Conservation (phyloP, 2,888 invertebrate genomes). For the Zelleria hepariella region DNA sequence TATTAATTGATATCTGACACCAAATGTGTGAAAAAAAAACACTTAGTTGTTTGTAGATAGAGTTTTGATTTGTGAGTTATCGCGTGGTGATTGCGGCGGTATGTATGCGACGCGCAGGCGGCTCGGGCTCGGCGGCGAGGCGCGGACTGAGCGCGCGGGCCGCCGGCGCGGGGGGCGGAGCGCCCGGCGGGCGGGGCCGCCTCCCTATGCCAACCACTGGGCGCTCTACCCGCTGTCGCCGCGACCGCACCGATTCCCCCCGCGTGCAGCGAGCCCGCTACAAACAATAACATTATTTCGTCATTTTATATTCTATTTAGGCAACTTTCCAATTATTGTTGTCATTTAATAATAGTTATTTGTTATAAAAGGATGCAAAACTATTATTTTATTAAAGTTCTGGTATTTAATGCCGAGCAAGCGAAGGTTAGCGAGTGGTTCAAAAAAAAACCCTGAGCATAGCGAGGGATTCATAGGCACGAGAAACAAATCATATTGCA, state of each 20-base stretch:
- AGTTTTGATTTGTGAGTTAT: not conserved
- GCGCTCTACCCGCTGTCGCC: slow-evolving; percentile 57
- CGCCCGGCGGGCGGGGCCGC: slow-evolving; percentile 26
- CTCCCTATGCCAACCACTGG: slow-evolving; percentile 46
- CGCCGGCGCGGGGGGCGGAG: slow-evolving; percentile 27
- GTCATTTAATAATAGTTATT: not conserved
- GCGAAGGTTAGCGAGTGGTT: too few relatives aligned
- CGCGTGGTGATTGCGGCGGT: slow-evolving; percentile 9
- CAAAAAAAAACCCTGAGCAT: too few relatives aligned
- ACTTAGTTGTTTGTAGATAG: not conserved
- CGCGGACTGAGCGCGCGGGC: slow-evolving; percentile 27
- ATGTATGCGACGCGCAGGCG: slow-evolving; percentile 17
- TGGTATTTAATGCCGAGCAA: too few relatives aligned
- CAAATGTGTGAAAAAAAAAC: not conserved
- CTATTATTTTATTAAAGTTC: too few relatives aligned
- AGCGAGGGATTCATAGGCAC: not conserved
- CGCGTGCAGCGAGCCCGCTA: slow-evolving; percentile 8
- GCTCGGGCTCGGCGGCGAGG: slow-evolving; percentile 13
- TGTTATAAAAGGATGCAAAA: slow-evolving; percentile 16
- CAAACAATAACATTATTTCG: slow-evolving; percentile 1
- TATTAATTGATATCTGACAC: not conserved
- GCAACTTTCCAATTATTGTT: slow-evolving; percentile 2
- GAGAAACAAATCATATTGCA: too few relatives aligned
- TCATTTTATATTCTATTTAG: slow-evolving; percentile 1
- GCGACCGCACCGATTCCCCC: slow-evolving; percentile 22